Base-by-base conservation (phyloP, 2,888 invertebrate species). In the Lepidonotus clava region DNA sequence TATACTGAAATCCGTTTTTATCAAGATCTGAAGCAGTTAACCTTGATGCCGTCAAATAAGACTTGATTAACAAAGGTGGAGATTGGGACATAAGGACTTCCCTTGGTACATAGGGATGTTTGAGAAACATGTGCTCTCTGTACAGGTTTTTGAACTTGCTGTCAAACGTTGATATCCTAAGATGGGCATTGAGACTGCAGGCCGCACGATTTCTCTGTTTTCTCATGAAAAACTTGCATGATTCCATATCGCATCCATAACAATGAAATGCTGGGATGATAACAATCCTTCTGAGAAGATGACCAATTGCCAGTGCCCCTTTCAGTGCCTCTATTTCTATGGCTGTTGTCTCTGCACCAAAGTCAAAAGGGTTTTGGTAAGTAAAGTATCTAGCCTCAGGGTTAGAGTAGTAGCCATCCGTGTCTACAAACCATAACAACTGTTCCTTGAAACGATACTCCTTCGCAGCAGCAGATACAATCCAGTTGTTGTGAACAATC, bases 401-500 rank as follows among this genome's bases (percentile, higher is more conserved):
- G 61, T 89, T 86, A 21, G 86, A 80, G 84, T 90, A 90, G 83
- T 90, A 90, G 11, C 84, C 84, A 24, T 86, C 71, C 0, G 40
- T 46, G 83, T 90, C 89, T 0, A 88, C 46, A 11, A 56, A 14
- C 90, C 90, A 90, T 66, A 90, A 28, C 2, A 87, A 87, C 76
- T 89, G 88, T 85, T 90, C 90, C 67, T 86, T 84, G n/a, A 89
- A 87, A 14, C 90, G 61, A 85, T 90, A 90, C 11, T 86, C 76
- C 61, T 90, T 90, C 5, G 87, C 90, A 14, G 87, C 87, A 18
- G 28, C 71, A 14, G 85, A 87, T n/a, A 88, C 89, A 8, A 90
- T 67, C 83, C 89, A 90, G 84, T 90, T 90, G 85, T 89, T 89
- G 85, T 90, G 90, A 24, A 86, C 88, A 83, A 90, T 87, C 24